A percentile compares a stretch with the other conserved stretches of the same genome.
Conservation (phyloP, 2,888 invertebrate species). For the Eutolmus rufibarbis region DNA sequence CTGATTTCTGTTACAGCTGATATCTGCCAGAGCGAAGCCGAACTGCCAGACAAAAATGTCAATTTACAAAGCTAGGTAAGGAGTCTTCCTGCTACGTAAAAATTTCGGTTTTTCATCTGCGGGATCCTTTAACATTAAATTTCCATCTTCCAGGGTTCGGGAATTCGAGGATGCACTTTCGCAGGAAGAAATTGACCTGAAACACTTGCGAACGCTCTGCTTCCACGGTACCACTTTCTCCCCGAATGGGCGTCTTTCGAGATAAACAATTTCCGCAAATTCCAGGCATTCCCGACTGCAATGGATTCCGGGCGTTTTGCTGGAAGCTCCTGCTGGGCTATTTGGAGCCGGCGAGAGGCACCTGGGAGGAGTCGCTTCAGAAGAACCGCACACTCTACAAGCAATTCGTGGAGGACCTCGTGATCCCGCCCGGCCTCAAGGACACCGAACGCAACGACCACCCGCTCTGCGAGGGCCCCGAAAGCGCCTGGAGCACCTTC, state of each 20-base stretch:
- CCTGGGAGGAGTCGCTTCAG: conserved; percentile 73
- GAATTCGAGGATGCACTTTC: conserved; percentile 79
- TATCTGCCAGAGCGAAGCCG: neutral
- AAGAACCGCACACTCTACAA: conserved; percentile 82
- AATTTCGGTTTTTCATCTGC: neutral
- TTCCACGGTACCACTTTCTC: conserved; percentile 74
- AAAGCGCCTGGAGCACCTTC: conserved; percentile 94
- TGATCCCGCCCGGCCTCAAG: conserved; percentile 79
- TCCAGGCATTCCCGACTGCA: conserved; percentile 87
- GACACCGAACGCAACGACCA: conserved; percentile 72
- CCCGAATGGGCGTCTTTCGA: conserved; percentile 20
- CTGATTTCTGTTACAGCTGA: neutral
- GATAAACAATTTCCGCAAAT: conserved; percentile 35
- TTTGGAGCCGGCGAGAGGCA: conserved; percentile 73
- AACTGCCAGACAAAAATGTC: conserved; percentile 53
- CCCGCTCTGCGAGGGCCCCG: conserved; percentile 92
- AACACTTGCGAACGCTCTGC: conserved; percentile 72
- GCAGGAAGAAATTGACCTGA: conserved; percentile 75
- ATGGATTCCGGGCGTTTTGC: conserved; percentile 80
- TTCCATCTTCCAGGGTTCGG: conserved; percentile 71
- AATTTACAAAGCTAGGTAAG: conserved; percentile 61
- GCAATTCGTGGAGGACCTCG: conserved; percentile 87
- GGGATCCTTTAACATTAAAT: neutral
- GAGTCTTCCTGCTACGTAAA: conserved; percentile 13
- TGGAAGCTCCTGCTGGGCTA: conserved; percentile 92